These are phyloP conservation scores for Ostrea denselamellosa DNA, from an alignment of 1,140 invertebrate species.

Conservation along the genomic window DNA sequence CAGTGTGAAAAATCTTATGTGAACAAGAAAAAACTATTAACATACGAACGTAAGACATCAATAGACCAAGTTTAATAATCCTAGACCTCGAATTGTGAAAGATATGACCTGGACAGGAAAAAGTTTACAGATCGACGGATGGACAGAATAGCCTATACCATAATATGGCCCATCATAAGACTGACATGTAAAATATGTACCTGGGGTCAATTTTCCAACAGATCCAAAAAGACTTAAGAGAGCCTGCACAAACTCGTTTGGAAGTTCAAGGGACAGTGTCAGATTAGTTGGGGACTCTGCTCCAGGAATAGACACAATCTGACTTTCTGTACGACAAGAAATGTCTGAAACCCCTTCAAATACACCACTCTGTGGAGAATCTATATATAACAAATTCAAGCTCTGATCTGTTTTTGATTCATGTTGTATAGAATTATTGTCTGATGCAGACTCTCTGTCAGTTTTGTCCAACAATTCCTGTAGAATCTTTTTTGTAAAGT, in stretches of 20 bases:
- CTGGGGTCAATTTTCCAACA: slow-evolving; percentile 41
- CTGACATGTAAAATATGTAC: slow-evolving; percentile 12
- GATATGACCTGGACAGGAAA: no score
- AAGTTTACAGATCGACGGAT: no score
- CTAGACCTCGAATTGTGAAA: no score
- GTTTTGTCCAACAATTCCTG: slow-evolving; percentile 29
- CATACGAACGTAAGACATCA: no score
- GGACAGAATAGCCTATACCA: no score
- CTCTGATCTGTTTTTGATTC: not conserved
- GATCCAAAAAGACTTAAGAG: slow-evolving; percentile 57
- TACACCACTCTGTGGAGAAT: not conserved
- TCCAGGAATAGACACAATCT: not conserved
- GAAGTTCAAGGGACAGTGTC: slow-evolving; percentile 35
- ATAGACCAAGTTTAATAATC: no score
- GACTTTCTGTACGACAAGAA: not conserved
- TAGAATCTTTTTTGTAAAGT: slow-evolving; percentile 40
- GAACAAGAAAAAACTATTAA: no score
- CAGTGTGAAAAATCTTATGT: no score
- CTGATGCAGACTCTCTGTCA: slow-evolving; percentile 4
- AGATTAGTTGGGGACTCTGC: slow-evolving; percentile 15
- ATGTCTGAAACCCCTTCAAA: not conserved
- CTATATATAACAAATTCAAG: not conserved
- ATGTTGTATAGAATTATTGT: not conserved
- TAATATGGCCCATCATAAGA: no score
- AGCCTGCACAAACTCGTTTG: slow-evolving; percentile 48